Evolutionary conservation across 2,113 vertebrate genomes (phyloP), one percentile per base, ranked within the genome.

Genomic region (Chunga burmeisteri): DNA sequence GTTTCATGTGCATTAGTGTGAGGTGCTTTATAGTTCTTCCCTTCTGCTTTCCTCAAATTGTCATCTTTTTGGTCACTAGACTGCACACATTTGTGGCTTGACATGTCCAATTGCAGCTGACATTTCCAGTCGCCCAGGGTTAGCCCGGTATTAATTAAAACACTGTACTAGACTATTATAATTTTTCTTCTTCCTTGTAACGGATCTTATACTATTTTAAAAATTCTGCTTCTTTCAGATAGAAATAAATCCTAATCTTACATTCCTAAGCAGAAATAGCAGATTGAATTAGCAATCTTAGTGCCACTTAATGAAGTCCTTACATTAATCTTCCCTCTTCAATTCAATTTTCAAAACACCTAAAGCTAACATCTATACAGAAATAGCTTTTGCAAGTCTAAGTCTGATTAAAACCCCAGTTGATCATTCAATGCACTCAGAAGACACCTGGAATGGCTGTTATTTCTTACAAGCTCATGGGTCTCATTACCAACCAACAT

Each of bases 61-160:
- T 58, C 19, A 77, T 85, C 13, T 27, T 72, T 83, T 86, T 77
- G n/a, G 66, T 89, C 80, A 79, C 47, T 55, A 53, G 52, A 59
- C 72, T 86, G 67, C 47, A 81, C 36, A 93, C 18, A 66, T 44
- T 68, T 91, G 49, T 86, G 59, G 30, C 14, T 83, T 95, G 88
- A 88, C 70, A 49, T 49, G 42, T 78, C 44, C 71, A 96, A 91
- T 86, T 95, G 70, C 38, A 90, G 42, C 4, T 91, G 81, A 71
- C 40, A 72, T 92, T 96, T 94, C 40, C 58, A 81, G 62, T 88
- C 2, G 0, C 86, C 55, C 34, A 68, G 55, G 44, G 81, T 94
- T 86, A 95, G 38, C 30, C 27, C 47, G 83, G 36, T 81, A 94
- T 94, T 95, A 97, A 96, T 88, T 94, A 96, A 93, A 96, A 77